A percentile compares a stretch with the other conserved stretches of the same genome.
Conservation (phyloP, 1,140 invertebrate species). For the Drosophila tani region DNA sequence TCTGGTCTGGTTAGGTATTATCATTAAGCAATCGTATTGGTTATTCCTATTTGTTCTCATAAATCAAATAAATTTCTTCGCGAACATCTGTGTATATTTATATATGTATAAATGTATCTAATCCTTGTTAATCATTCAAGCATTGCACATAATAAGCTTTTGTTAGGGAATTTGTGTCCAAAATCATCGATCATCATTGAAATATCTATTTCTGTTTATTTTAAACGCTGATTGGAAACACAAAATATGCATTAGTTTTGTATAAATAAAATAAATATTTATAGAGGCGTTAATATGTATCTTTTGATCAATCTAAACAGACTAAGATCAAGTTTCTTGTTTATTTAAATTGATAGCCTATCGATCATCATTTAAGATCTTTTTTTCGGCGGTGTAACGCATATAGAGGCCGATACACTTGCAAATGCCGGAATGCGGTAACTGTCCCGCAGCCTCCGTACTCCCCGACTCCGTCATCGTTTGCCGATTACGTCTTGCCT, state of each 20-base stretch:
- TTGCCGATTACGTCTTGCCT: constrained; percentile 70
- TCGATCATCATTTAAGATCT: constrained; percentile 7
- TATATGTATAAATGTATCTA: no score
- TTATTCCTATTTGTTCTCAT: not conserved
- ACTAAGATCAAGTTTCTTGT: not conserved
- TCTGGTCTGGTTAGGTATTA: not conserved
- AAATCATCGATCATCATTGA: not conserved
- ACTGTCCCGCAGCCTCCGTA: constrained; percentile 43
- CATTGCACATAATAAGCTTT: not conserved
- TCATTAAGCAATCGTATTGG: not conserved
- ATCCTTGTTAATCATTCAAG: constrained; percentile 1
- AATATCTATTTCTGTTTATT: no score
- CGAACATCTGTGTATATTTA: not conserved
- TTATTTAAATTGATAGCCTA: not conserved
- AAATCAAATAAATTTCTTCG: not conserved
- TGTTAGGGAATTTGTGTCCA: no score
- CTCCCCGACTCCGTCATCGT: constrained; percentile 46
- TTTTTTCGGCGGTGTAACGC: constrained; percentile 7
- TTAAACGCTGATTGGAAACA: not conserved
- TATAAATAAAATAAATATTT: not conserved
- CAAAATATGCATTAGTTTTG: not conserved
- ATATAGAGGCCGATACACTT: constrained; percentile 23
- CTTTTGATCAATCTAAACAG: not conserved
- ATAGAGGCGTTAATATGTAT: no score
- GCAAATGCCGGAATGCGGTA: constrained; percentile 67